Base-by-base conservation (phyloP, 1,140 invertebrate species). In the Samia ricini region DNA sequence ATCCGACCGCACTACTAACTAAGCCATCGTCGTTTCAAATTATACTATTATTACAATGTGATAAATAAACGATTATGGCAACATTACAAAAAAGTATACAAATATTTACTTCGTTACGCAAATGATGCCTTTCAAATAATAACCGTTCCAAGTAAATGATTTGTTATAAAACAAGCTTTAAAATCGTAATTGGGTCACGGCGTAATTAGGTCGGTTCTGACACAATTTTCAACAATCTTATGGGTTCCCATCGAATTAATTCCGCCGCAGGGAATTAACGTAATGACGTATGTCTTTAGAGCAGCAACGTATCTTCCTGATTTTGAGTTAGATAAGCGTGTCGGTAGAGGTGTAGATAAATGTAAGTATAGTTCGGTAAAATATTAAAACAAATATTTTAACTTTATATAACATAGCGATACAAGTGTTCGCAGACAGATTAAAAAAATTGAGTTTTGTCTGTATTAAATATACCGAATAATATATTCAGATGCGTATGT, bases 141-240 rank as follows among this genome's bases (percentile, higher is more conserved):
- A 42, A 68, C 61, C 55, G 64, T 54, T 61, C 57, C 66, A 75
- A 69, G 69, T 52, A 67, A 71, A 63, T 64, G 68, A 73, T 74
- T 69, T 64, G 68, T 66, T 62, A 63, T 62, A 49, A 61, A 59
- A 42, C 50, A 60, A 65, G 63, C 66, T 80, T 74, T 77, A 81
- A 83, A 79, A 74, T 60, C 56, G 77, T 76, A 86, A 84, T 84
- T 86, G 81, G 83, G 83, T 86, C 83, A 80, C 74, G 78, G 75
- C 67, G 74, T 84, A 86, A 86, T 84, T 83, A 79, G 78, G 78
- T 85, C 78, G 74, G 68, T 71, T 75, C 10, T 42, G 77, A 75
- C 76, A 81, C 75, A 74, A 79, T 76, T 72, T 71, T 74, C 78
- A 61, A 64, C 33, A 61, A 75, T 79, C 79, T 79, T 75, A 82